A percentile compares a stretch with the other conserved stretches of the same genome.
Conservation (phyloP, 2,113 vertebrate species). For the Calidris pugnax region DNA sequence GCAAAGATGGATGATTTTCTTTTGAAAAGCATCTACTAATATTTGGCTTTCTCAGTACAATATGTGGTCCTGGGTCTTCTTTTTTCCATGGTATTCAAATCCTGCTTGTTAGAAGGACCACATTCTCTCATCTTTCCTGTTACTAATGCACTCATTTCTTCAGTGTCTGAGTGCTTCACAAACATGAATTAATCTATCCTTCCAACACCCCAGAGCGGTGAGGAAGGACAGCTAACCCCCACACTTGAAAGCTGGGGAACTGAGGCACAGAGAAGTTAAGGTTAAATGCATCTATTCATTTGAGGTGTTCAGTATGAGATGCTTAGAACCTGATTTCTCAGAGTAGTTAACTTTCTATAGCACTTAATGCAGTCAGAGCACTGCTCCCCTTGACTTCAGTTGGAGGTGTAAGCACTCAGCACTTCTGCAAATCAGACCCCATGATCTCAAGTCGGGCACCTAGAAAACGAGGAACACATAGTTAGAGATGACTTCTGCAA, state of each 20-base stretch:
- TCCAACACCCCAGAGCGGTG: neutral
- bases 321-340: constrained; percentile 47
- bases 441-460: constrained; percentile 64
- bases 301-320: neutral
- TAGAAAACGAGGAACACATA: constrained; percentile 67
- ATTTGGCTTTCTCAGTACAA: neutral
- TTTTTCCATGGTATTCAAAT: neutral
- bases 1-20: neutral
- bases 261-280: neutral
- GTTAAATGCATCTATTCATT: constrained; percentile 2
- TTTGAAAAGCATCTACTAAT: neutral
- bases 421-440: constrained; percentile 66
- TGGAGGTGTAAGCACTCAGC: constrained; percentile 60
- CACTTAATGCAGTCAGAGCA: constrained; percentile 48
- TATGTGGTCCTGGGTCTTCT: neutral
- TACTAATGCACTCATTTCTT: neutral
- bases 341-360: constrained; percentile 52
- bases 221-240: neutral
- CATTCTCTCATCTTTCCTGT: neutral
- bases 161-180: neutral
- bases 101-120: neutral
- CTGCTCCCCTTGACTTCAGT: constrained; percentile 64
- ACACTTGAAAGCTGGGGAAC: neutral
- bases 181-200: neutral
- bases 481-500: constrained; percentile 20